A percentile compares a stretch with the other conserved stretches of the same genome.
phyloP scores from a whole-genome alignment of 2,888 invertebrate species.

The Caenorhabditis panamensis region DNA sequence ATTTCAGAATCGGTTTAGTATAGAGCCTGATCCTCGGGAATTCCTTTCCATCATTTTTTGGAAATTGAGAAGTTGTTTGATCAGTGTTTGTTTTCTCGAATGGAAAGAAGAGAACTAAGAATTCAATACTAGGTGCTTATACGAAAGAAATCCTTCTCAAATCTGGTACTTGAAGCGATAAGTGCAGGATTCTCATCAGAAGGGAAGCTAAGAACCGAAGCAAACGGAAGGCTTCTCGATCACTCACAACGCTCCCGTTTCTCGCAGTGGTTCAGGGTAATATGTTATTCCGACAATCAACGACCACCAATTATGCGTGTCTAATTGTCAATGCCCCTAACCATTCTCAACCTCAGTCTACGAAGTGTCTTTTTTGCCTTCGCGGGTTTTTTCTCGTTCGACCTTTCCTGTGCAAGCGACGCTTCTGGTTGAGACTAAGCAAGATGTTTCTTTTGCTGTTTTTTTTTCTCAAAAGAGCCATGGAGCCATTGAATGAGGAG shows the following conservation, averaged over 20 bases:
- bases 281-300: constrained; percentile 55
- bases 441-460: constrained; percentile 24
- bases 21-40: too few relatives aligned
- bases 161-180: constrained; percentile 41
- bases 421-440: constrained; percentile 13
- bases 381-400: not conserved
- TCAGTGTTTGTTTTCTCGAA: too few relatives aligned
- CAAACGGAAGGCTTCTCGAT: not conserved
- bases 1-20: too few relatives aligned
- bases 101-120: not conserved
- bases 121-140: not conserved
- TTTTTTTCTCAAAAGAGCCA: constrained; percentile 17
- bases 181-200: constrained; percentile 41
- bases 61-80: too few relatives aligned
- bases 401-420: not conserved
- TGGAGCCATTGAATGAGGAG: constrained; percentile 17
- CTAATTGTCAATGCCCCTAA: constrained; percentile 43
- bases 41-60: too few relatives aligned
- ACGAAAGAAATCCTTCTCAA: not conserved
- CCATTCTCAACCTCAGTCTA: constrained; percentile 29
- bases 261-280: constrained; percentile 1
- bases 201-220: constrained; percentile 20
- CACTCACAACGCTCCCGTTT: not conserved
- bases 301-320: constrained; percentile 53
- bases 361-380: constrained; percentile 49